phyloP scores from a whole-genome alignment of 2,113 vertebrate species.

The Epinephelus cyanopodus region DNA sequence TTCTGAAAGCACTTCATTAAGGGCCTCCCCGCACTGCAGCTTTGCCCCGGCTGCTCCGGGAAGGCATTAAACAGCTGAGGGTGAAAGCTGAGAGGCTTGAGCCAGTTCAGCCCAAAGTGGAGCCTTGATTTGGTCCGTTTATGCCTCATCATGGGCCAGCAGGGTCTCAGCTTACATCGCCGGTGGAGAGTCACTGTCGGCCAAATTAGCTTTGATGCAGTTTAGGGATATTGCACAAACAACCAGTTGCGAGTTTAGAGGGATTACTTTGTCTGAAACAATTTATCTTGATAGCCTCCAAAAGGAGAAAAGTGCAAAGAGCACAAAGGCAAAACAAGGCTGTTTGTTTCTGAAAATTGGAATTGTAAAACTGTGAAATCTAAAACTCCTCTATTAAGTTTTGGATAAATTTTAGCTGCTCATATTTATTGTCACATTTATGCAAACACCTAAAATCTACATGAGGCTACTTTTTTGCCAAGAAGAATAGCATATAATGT shows the following conservation, averaged over 20 bases:
- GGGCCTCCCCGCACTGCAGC: slow-evolving; percentile 53
- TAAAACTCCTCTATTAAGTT: not conserved
- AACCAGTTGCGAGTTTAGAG: slow-evolving; percentile 73
- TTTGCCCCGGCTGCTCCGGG: slow-evolving; percentile 45
- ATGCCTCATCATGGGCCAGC: slow-evolving; percentile 76
- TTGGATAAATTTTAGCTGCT: not conserved
- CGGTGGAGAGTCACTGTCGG: slow-evolving; percentile 43
- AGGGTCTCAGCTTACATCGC: slow-evolving; percentile 69
- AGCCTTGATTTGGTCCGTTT: slow-evolving; percentile 76
- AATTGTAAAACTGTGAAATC: too few relatives aligned
- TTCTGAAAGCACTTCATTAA: slow-evolving; percentile 84
- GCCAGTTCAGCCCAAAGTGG: slow-evolving; percentile 63
- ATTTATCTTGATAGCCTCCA: slow-evolving; percentile 41
- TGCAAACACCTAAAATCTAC: too few relatives aligned
- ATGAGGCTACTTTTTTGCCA: not conserved
- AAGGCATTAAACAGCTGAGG: slow-evolving; percentile 80
- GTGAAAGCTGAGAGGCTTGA: slow-evolving; percentile 62
- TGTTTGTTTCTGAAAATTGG: slow-evolving; percentile 3
- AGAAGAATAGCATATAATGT: not conserved
- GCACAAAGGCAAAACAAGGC: not conserved
- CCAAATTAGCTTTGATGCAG: slow-evolving; percentile 75
- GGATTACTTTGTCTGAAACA: slow-evolving; percentile 76
- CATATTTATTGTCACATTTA: not conserved
- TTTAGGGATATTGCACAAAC: slow-evolving; percentile 77
- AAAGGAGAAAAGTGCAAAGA: slow-evolving; percentile 29